Evolutionary conservation across 2,797 vertebrate species (phyloP).

Genomic region (Vultur gryphus): DNA sequence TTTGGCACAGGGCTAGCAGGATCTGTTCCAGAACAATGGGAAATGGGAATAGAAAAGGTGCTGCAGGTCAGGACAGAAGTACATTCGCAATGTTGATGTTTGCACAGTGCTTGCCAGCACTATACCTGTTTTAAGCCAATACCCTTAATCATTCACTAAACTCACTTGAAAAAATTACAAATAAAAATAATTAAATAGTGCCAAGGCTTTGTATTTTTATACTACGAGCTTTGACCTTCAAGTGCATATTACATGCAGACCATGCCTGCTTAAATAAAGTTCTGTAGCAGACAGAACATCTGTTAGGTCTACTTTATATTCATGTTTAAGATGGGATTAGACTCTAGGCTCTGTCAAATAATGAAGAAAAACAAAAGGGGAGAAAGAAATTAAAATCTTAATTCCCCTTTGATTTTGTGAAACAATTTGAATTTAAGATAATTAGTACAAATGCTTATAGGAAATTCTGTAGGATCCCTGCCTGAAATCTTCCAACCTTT

Average conservation of each 20-base stretch:
- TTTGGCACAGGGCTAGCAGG: background rate
- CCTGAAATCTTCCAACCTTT: background rate
- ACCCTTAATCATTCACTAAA: constrained; percentile 45
- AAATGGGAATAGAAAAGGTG: constrained; percentile 16
- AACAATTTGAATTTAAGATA: constrained; percentile 47
- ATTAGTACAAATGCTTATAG: constrained; percentile 30
- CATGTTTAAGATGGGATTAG: constrained; percentile 65
- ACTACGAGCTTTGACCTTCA: constrained; percentile 23
- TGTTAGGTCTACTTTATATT: constrained; percentile 59
- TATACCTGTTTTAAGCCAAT: background rate
- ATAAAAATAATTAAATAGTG: constrained; percentile 34
- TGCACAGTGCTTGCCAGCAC: background rate
- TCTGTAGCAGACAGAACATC: constrained; percentile 56
- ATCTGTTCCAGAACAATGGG: background rate
- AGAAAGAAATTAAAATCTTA: constrained; percentile 52
- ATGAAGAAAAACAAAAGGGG: constrained; percentile 45
- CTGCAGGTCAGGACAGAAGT: background rate
- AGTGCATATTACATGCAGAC: constrained; percentile 7
- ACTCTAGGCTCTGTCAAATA: constrained; percentile 58
- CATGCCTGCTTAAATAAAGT: constrained; percentile 46
- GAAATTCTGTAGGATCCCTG: constrained; percentile 13
- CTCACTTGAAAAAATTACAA: background rate
- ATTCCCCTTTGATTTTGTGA: constrained; percentile 45
- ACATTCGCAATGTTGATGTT: background rate
- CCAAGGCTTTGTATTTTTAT: constrained; percentile 12